Conservation (phyloP, 2,113 vertebrate species). For the Anseranas semipalmata region DNA sequence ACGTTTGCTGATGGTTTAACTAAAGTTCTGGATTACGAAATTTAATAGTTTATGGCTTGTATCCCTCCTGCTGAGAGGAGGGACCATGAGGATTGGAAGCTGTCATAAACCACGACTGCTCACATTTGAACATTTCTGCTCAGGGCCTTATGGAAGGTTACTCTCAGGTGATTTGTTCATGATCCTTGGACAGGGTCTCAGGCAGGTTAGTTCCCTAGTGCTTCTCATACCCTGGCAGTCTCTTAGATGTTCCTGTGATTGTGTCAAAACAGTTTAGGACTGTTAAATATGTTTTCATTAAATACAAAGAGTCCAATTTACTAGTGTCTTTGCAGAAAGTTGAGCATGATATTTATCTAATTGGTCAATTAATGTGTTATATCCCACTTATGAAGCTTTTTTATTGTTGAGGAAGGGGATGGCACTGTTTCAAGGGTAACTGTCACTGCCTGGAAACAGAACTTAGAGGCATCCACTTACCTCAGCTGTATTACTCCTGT, state of each 20-base stretch:
- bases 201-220: neutral
- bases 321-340: neutral
- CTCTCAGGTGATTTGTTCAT: neutral
- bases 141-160: neutral
- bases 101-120: neutral
- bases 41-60: neutral
- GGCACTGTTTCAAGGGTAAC: neutral
- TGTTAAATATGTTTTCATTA: too few relatives aligned
- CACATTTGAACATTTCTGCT: neutral
- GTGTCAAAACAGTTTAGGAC: neutral
- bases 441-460: neutral
- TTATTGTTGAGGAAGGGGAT: neutral
- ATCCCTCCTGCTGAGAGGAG: neutral
- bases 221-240: rapidly evolving
- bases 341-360: neutral
- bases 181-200: neutral
- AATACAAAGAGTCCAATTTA: neutral
- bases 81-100: neutral
- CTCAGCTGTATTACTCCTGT: neutral
- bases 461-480: neutral
- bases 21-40: neutral
- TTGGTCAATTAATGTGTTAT: neutral
- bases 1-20: neutral
- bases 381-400: neutral
- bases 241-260: rapidly evolving